Conservation (phyloP, 2,113 vertebrate genomes). For the Hassar affinis region DNA sequence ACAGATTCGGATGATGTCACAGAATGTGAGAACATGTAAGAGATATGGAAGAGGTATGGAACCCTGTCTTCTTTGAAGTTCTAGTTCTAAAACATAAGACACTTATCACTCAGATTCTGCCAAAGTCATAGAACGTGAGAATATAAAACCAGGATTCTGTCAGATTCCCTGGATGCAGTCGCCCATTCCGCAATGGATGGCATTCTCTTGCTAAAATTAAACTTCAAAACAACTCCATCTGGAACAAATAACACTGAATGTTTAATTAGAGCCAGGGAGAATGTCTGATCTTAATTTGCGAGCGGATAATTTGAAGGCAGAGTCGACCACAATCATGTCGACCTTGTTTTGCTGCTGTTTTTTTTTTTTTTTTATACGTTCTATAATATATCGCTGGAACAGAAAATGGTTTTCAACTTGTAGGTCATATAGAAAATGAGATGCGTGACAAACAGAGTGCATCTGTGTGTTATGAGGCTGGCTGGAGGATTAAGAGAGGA, state of each 20-base stretch:
- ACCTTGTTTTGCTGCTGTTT: slow-evolving; percentile 66
- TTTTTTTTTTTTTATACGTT: slow-evolving; percentile 58
- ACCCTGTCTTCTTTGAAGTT: background rate
- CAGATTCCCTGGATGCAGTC: slow-evolving; percentile 39
- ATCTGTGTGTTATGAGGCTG: slow-evolving; percentile 33
- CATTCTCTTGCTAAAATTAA: slow-evolving; percentile 66
- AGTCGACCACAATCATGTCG: slow-evolving; percentile 65
- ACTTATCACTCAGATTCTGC: background rate
- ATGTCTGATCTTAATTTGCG: slow-evolving; percentile 74
- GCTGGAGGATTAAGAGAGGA: slow-evolving; percentile 40
- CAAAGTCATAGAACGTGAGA: background rate
- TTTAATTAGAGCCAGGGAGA: slow-evolving; percentile 82
- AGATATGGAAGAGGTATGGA: background rate
- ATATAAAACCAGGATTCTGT: slow-evolving; percentile 22
- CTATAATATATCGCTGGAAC: slow-evolving; percentile 43
- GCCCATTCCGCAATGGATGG: slow-evolving; percentile 59
- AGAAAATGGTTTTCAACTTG: slow-evolving; percentile 47
- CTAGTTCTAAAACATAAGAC: too few relatives aligned
- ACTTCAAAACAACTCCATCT: slow-evolving; percentile 69
- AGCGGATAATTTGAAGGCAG: slow-evolving; percentile 79
- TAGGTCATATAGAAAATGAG: slow-evolving; percentile 19
- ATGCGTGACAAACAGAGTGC: slow-evolving; percentile 41
- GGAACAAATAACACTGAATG: slow-evolving; percentile 79
- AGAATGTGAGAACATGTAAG: background rate
- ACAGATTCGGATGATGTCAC: background rate